Evolutionary conservation across 2,113 vertebrate genomes (phyloP).

Genomic region (sheep (Ovis aries)): DNA sequence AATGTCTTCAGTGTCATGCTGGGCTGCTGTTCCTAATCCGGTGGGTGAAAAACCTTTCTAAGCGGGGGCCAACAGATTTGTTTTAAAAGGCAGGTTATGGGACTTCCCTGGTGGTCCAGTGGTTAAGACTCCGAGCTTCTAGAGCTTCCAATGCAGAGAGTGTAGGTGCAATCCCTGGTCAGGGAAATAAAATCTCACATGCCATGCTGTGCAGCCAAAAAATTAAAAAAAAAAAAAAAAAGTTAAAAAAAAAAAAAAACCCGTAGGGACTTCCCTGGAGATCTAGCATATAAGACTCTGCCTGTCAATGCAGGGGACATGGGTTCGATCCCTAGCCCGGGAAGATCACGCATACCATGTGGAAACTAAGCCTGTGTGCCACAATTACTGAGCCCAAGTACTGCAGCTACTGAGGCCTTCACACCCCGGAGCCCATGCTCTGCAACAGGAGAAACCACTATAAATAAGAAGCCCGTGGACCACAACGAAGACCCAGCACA

Average conservation of each 20-base stretch:
- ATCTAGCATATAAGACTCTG: neutral
- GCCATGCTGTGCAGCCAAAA: neutral
- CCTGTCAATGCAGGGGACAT: neutral
- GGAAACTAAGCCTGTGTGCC: neutral
- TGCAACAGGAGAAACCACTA: neutral
- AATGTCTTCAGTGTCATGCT: neutral
- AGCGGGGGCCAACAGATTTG: neutral
- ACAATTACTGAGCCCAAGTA: neutral
- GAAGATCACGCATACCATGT: neutral
- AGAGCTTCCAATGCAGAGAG: neutral
- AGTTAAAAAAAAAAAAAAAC: neutral
- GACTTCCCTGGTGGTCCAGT: neutral
- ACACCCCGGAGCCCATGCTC: neutral
- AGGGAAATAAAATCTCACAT: neutral
- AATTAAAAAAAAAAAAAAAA: neutral
- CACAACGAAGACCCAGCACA: neutral
- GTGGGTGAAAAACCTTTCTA: neutral
- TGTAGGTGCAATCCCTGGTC: neutral
- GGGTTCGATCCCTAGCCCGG: neutral
- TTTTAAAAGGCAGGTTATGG: neutral
- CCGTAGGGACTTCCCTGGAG: neutral
- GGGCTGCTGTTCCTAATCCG: neutral
- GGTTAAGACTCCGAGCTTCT: neutral
- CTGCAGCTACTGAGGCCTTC: neutral
- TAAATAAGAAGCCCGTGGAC: neutral